Evolutionary conservation across 1,140 invertebrate genomes (phyloP).

Genomic region (Drosophila melanica): DNA sequence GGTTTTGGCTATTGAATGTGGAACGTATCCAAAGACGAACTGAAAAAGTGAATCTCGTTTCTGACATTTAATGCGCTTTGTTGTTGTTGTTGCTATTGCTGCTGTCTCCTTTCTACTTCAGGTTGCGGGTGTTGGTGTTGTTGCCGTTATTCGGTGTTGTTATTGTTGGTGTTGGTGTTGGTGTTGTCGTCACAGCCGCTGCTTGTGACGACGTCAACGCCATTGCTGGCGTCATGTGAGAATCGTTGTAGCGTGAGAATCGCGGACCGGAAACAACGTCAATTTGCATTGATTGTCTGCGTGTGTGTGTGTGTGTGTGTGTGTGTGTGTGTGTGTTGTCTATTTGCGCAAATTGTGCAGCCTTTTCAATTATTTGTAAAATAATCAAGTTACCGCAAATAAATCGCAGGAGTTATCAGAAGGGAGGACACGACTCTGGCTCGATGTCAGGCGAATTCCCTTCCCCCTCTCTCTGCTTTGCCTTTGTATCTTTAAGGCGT

Average conservation of each 20-base stretch:
- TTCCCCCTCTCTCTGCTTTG: constrained; percentile 5
- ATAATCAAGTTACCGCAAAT: constrained; percentile 76
- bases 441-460: constrained; percentile 27
- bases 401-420: neutral
- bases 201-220: constrained; percentile 42
- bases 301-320: neutral
- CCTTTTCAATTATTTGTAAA: constrained; percentile 81
- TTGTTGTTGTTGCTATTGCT: constrained; percentile 24
- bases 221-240: constrained; percentile 40
- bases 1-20: neutral
- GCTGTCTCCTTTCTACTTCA: constrained; percentile 12
- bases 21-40: constrained; percentile 1
- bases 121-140: constrained; percentile 4
- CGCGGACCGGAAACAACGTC: constrained; percentile 41
- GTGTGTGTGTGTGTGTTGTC: constrained; percentile 32
- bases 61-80: constrained; percentile 47
- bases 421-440: neutral
- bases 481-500: constrained; percentile 18
- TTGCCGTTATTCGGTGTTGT: neutral
- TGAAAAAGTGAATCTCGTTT: constrained; percentile 19
- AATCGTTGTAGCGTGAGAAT: constrained; percentile 37
- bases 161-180: constrained; percentile 35
- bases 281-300: neutral
- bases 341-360: constrained; percentile 68
- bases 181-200: constrained; percentile 66